A percentile compares a stretch with the other conserved stretches of the same genome.
Evolutionary conservation across 2,113 vertebrate species (phyloP).

Genomic region (Dipodomys ordii): DNA sequence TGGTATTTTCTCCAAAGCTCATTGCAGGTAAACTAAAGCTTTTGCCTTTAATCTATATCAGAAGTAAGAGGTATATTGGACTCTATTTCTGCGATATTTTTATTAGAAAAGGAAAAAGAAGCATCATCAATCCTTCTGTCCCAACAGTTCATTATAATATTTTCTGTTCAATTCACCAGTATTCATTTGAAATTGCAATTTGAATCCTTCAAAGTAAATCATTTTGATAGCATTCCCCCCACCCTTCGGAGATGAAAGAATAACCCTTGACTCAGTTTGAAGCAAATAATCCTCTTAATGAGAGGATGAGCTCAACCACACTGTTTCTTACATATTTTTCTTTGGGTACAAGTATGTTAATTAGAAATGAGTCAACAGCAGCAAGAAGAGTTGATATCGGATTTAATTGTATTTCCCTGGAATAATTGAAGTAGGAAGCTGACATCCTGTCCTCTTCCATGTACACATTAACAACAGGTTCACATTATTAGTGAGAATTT

Average conservation of each 20-base stretch:
- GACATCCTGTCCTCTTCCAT: not conserved
- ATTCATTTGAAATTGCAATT: constrained; percentile 54
- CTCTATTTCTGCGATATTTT: not conserved
- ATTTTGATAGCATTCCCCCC: constrained; percentile 25
- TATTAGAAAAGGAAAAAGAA: not conserved
- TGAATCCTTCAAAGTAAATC: constrained; percentile 53
- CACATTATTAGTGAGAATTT: constrained; percentile 32
- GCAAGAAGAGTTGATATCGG: constrained; percentile 45
- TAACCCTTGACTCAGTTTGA: constrained; percentile 49
- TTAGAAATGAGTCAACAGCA: constrained; percentile 73
- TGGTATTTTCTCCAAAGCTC: not conserved
- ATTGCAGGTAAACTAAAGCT: not conserved
- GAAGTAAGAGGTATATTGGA: not conserved
- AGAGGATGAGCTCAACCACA: constrained; percentile 48
- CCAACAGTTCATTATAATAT: constrained; percentile 18
- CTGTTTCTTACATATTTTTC: constrained; percentile 27
- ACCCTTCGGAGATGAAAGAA: constrained; percentile 66
- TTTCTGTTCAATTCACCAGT: not conserved
- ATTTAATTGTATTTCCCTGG: constrained; percentile 77
- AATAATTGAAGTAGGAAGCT: constrained; percentile 56
- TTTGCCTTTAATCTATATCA: constrained; percentile 19
- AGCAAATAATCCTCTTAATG: constrained; percentile 49
- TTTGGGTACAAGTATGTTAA: constrained; percentile 67
- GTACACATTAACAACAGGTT: not conserved
- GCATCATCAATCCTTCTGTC: not conserved